These are phyloP conservation scores for Sussaba pulchella DNA, from an alignment of 2,888 invertebrate species.

Conservation along the genomic window DNA sequence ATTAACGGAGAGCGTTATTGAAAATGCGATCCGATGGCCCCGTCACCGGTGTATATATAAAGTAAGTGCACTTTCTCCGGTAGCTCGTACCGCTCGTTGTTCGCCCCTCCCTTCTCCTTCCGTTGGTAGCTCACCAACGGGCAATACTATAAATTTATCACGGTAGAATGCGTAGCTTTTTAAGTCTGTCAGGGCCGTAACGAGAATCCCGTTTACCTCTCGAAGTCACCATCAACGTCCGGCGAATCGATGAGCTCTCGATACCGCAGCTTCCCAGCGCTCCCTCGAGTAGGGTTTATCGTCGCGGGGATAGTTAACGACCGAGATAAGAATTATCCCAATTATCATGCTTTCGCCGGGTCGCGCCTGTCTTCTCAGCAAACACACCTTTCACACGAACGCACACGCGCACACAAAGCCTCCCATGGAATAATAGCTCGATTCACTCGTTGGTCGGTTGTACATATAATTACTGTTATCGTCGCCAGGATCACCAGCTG, in stretches of 20 bases:
- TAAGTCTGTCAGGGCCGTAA: constrained; percentile 82
- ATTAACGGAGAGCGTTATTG: constrained; percentile 78
- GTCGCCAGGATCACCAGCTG: constrained; percentile 26
- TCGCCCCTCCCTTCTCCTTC: constrained; percentile 39
- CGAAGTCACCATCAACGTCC: neutral
- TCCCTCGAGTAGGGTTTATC: constrained; percentile 1
- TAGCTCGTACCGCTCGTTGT: constrained; percentile 69
- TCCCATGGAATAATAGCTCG: constrained; percentile 2
- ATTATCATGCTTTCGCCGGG: constrained; percentile 14
- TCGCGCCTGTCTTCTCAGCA: neutral
- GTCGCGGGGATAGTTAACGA: constrained; percentile 11
- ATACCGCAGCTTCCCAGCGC: neutral
- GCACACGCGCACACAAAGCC: neutral
- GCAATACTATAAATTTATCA: constrained; percentile 79
- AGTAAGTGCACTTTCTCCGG: constrained; percentile 83
- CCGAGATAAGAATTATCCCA: constrained; percentile 7
- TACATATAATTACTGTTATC: constrained; percentile 61
- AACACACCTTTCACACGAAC: neutral
- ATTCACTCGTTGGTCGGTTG: neutral
- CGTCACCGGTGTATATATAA: constrained; percentile 80
- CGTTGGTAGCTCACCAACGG: constrained; percentile 15
- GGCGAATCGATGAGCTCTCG: neutral
- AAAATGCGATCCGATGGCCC: constrained; percentile 80
- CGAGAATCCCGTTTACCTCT: constrained; percentile 62
- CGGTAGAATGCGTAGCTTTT: constrained; percentile 80